Percentiles rank a stretch among this genome's conserved stretches.
Evolutionary conservation across 1,140 invertebrate species (phyloP).

Genomic region (Drosophila lacteicornis): DNA sequence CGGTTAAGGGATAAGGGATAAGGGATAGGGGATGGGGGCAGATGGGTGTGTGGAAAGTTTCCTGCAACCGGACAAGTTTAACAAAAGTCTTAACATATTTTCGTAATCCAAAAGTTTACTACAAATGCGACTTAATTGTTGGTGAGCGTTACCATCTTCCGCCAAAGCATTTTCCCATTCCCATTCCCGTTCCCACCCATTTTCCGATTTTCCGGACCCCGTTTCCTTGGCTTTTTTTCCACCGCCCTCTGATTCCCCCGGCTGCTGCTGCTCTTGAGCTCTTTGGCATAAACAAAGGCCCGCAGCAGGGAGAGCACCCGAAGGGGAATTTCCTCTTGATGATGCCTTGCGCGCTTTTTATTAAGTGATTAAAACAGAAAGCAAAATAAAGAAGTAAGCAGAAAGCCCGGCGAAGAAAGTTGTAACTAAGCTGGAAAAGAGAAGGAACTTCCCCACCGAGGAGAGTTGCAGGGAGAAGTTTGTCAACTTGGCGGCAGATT

Average conservation of each 20-base stretch:
- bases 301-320: conserved; percentile 27
- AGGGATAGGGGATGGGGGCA: neutral
- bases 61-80: conserved; percentile 73
- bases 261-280: neutral
- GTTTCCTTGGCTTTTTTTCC: neutral
- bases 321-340: conserved; percentile 63
- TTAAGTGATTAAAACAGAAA: conserved; percentile 70
- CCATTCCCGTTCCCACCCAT: conserved; percentile 5
- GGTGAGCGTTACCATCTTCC: conserved; percentile 53
- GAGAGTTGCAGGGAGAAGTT: neutral
- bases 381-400: conserved; percentile 28
- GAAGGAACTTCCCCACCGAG: neutral
- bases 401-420: conserved; percentile 24
- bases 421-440: conserved; percentile 16
- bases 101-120: conserved; percentile 78
- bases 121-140: conserved; percentile 82
- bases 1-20: conserved; percentile 7
- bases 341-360: conserved; percentile 64
- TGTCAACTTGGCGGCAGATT: conserved; percentile 13
- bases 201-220: neutral
- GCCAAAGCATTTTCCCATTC: conserved; percentile 21
- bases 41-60: conserved; percentile 39
- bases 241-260: neutral
- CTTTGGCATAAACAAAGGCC: conserved; percentile 52
- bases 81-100: conserved; percentile 82